A percentile compares a stretch with the other conserved stretches of the same genome.
These are phyloP conservation scores for Cistogaster globosa DNA, from an alignment of 2,888 invertebrate genomes.

Conservation along the genomic window DNA sequence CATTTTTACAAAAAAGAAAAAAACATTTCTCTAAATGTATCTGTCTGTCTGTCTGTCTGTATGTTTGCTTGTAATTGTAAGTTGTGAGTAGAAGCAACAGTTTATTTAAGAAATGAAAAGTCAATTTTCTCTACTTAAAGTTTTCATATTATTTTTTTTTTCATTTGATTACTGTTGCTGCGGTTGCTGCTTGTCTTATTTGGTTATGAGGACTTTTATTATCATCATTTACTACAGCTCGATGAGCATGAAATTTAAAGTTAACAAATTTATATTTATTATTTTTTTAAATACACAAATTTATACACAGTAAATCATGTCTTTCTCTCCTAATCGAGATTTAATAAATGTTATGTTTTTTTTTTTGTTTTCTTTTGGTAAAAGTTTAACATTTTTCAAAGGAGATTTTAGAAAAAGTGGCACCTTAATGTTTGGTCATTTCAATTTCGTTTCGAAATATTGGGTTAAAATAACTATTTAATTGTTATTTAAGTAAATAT, in stretches of 20 bases:
- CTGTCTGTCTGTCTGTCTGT: neutral
- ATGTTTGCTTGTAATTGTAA: neutral
- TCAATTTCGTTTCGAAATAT: neutral
- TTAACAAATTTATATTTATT: constrained; percentile 38
- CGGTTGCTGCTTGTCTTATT: constrained; percentile 43
- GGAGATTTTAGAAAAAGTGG: neutral
- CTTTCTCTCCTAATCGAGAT: neutral
- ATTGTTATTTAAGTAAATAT: no score
- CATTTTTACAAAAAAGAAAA: constrained; percentile 9
- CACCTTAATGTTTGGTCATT: neutral
- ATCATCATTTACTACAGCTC: constrained; percentile 73
- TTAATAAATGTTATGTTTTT: neutral
- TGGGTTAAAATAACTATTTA: no score
- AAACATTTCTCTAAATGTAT: neutral
- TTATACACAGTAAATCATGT: constrained; percentile 42
- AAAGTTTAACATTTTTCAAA: neutral
- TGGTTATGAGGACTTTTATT: constrained; percentile 66
- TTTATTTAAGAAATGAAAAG: constrained; percentile 72
- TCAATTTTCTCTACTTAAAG: constrained; percentile 60
- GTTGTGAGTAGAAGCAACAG: constrained; percentile 72
- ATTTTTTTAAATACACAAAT: constrained; percentile 13
- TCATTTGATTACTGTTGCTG: constrained; percentile 9
- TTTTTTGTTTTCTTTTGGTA: neutral
- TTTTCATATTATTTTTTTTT: constrained; percentile 45
- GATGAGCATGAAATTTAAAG: constrained; percentile 74